phyloP scores from a whole-genome alignment of 2,888 invertebrate species.

The Frankliniella intonsa region DNA sequence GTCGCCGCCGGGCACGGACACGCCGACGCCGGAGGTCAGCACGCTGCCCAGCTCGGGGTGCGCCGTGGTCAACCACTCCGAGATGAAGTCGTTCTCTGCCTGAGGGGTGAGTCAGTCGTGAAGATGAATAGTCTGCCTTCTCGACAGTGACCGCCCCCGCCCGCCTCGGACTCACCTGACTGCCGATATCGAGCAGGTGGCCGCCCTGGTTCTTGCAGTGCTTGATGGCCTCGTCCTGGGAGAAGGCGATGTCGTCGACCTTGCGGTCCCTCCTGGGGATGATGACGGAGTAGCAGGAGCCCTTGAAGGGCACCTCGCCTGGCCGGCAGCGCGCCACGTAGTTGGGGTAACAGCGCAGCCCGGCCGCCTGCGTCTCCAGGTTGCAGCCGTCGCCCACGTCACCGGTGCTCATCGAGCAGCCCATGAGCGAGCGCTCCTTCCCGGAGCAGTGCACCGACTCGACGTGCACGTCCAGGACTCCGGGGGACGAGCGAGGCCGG shows the following conservation, averaged over 20 bases:
- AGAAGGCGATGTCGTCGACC: conserved; percentile 43
- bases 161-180: conserved; percentile 40
- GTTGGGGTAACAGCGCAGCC: conserved; percentile 47
- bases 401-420: conserved; percentile 37
- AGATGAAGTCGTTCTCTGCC: conserved; percentile 54
- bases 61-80: conserved; percentile 49
- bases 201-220: conserved; percentile 48
- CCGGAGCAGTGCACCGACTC: conserved; percentile 46
- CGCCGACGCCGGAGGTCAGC: conserved; percentile 51
- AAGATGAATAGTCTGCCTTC: no score
- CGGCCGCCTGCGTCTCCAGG: conserved; percentile 46
- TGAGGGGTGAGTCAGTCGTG: conserved; percentile 38
- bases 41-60: conserved; percentile 45
- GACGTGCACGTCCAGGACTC: conserved; percentile 38
- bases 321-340: conserved; percentile 47
- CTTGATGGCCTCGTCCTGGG: conserved; percentile 47
- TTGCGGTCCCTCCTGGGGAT: conserved; percentile 41
- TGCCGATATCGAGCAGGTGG: conserved; percentile 48
- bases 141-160: neutral
- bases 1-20: conserved; percentile 44
- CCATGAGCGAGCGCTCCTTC: conserved; percentile 46
- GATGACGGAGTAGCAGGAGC: conserved; percentile 50
- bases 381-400: conserved; percentile 42
- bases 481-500: conserved; percentile 41
- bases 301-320: conserved; percentile 50